Conservation (phyloP, 2,113 vertebrate species). For the Carassius carassius region DNA sequence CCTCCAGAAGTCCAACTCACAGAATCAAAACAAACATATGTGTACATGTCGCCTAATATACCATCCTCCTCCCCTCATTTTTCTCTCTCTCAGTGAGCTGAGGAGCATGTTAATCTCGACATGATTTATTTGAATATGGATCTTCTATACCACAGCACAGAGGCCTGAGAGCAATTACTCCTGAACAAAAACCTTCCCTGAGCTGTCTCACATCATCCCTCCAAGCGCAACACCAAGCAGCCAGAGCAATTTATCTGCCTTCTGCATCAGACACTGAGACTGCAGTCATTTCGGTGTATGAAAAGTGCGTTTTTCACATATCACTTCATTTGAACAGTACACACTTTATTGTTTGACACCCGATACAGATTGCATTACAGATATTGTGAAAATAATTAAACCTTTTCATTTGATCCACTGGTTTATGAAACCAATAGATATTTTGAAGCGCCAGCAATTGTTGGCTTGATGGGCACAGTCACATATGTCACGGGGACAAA, state of each 20-base stretch:
- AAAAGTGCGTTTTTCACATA: slow-evolving; percentile 45
- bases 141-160: slow-evolving; percentile 42
- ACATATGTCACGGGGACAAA: slow-evolving; percentile 64
- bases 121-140: slow-evolving; percentile 62
- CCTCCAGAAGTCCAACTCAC: neutral
- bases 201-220: slow-evolving; percentile 54
- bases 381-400: slow-evolving; percentile 18
- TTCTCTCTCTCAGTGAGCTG: neutral
- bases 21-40: neutral
- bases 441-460: neutral
- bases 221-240: slow-evolving; percentile 5
- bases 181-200: slow-evolving; percentile 42
- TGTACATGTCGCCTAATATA: neutral
- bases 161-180: slow-evolving; percentile 54
- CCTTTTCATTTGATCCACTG: slow-evolving; percentile 16
- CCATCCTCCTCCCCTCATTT: neutral
- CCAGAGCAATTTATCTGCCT: slow-evolving; percentile 48
- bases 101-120: slow-evolving; percentile 43
- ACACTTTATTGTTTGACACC: slow-evolving; percentile 22
- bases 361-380: slow-evolving; percentile 23
- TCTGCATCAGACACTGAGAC: slow-evolving; percentile 43
- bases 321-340: slow-evolving; percentile 40
- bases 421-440: slow-evolving; percentile 14
- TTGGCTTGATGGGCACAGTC: slow-evolving; percentile 51
- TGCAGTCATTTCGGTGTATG: slow-evolving; percentile 38